These are phyloP conservation scores for Parascotia fuliginaria DNA, from an alignment of 2,888 invertebrate species.

Conservation along the genomic window DNA sequence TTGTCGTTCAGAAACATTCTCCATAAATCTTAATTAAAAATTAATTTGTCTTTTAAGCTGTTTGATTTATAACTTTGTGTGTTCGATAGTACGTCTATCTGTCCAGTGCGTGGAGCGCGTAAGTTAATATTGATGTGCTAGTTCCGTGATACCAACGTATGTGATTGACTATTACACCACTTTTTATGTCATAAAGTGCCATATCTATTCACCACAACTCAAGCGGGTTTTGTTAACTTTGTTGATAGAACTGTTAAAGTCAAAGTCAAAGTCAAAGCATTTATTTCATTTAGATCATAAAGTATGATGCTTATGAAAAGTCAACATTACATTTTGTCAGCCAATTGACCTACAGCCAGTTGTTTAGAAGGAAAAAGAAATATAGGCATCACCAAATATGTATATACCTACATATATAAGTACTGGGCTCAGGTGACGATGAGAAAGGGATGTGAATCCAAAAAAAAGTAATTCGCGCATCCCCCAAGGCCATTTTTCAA, in stretches of 20 bases:
- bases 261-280: too few species aligned
- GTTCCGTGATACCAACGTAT: slow-evolving; percentile 13
- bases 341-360: too few species aligned
- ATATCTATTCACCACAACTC: too few species aligned
- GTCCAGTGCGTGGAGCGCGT: slow-evolving; percentile 8
- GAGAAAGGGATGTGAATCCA: slow-evolving; percentile 47
- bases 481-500: slow-evolving; percentile 49
- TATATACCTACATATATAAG: slow-evolving; percentile 29
- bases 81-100: slow-evolving; percentile 2
- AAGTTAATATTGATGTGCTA: slow-evolving; percentile 31
- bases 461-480: slow-evolving; percentile 47
- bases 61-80: neutral
- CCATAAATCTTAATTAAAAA: too few species aligned
- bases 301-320: too few species aligned
- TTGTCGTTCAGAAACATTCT: too few species aligned
- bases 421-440: slow-evolving; percentile 43
- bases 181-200: too few species aligned
- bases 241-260: neutral
- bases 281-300: too few species aligned
- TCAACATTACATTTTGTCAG: too few species aligned
- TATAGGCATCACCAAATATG: slow-evolving; percentile 4
- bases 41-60: too few species aligned
- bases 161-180: slow-evolving; percentile 6
- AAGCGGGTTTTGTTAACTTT: neutral
- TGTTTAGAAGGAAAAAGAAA: neutral